These are phyloP conservation scores for Cricetomys ansorgei DNA, from an alignment of 2,113 vertebrate species.

Conservation along the genomic window DNA sequence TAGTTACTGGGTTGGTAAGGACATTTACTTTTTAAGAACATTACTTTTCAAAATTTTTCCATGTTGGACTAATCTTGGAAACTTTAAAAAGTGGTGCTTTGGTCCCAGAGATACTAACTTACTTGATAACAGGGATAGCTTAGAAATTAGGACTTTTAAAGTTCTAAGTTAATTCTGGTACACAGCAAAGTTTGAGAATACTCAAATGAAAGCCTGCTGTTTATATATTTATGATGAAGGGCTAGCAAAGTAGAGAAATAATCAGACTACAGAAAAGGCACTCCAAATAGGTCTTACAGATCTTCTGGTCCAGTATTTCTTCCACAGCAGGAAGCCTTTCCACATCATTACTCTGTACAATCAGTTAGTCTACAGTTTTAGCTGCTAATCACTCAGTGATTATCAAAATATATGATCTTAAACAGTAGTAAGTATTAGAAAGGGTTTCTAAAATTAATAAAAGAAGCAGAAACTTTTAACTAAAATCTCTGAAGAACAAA, in stretches of 20 bases:
- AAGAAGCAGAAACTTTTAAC: constrained; percentile 15
- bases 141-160: constrained; percentile 17
- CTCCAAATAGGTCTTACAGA: neutral
- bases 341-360: neutral
- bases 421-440: neutral
- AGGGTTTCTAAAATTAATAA: constrained; percentile 32
- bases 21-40: constrained; percentile 46
- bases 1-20: constrained; percentile 41
- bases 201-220: constrained; percentile 7
- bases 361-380: neutral
- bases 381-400: neutral
- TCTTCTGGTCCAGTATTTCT: neutral
- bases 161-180: constrained; percentile 10
- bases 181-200: constrained; percentile 8
- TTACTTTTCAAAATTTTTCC: neutral
- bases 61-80: constrained; percentile 6
- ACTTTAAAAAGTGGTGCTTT: constrained; percentile 10
- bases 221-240: neutral
- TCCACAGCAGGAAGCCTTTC: neutral
- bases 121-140: neutral
- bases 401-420: constrained; percentile 16
- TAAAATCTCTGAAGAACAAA: constrained; percentile 56
- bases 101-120: constrained; percentile 50
- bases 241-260: constrained; percentile 29
- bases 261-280: neutral